phyloP scores from a whole-genome alignment of 2,888 invertebrate genomes.

The Cistogaster globosa region DNA sequence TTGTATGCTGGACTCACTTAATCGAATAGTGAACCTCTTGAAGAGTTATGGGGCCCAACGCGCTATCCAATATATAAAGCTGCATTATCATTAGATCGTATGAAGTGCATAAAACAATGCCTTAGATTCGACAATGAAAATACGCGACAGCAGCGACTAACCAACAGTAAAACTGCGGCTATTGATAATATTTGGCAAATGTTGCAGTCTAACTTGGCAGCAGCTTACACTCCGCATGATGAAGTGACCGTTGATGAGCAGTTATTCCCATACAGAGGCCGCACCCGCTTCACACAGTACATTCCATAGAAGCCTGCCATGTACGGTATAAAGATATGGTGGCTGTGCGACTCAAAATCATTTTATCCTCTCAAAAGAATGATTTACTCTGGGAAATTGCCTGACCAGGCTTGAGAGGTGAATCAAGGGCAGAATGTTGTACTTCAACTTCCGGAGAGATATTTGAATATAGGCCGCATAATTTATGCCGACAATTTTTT shows the following conservation, averaged over 20 bases:
- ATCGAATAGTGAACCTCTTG: conserved; percentile 3
- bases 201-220: not conserved
- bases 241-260: conserved; percentile 1
- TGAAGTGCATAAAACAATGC: no score
- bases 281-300: not conserved
- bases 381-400: no score
- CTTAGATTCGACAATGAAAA: not conserved
- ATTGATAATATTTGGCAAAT: conserved; percentile 1
- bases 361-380: not conserved
- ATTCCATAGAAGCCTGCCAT: not conserved
- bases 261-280: not conserved
- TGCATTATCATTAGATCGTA: not conserved
- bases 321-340: not conserved
- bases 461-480: not conserved
- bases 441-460: no score
- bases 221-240: no score
- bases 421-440: not conserved
- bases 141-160: not conserved
- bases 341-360: not conserved
- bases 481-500: not conserved
- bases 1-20: conserved; percentile 13
- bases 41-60: not conserved
- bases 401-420: no score
- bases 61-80: not conserved
- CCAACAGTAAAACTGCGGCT: conserved; percentile 10